Evolutionary conservation across 2,888 invertebrate species (phyloP).

Genomic region (Timandra comae): DNA sequence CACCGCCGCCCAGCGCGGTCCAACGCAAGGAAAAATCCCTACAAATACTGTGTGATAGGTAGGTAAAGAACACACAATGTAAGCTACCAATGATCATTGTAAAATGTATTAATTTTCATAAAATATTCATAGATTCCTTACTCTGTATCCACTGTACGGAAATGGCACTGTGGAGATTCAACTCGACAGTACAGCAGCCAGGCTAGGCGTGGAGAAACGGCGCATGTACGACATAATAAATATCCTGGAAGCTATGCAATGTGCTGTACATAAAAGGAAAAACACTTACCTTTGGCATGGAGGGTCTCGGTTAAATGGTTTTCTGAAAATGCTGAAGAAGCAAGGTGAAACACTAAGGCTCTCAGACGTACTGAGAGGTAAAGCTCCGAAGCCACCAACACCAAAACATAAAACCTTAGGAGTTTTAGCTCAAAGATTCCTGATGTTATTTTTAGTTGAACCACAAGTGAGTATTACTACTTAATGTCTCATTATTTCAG

Average conservation of each 20-base stretch:
- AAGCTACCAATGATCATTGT: not conserved
- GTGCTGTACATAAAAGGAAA: conserved; percentile 80
- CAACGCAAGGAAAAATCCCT: conserved; percentile 78
- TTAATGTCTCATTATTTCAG: not conserved
- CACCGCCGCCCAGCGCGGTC: conserved; percentile 67
- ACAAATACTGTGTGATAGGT: conserved; percentile 79
- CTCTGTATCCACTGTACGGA: conserved; percentile 72
- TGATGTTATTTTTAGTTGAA: conserved; percentile 82
- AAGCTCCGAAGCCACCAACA: conserved; percentile 63
- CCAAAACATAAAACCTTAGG: conserved; percentile 81
- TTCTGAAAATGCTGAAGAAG: conserved; percentile 78
- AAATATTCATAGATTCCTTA: conserved; percentile 64
- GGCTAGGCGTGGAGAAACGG: conserved; percentile 80
- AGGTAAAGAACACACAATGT: too few relatives aligned
- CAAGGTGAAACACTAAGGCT: conserved; percentile 73
- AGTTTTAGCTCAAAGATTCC: conserved; percentile 81
- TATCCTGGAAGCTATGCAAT: conserved; percentile 83
- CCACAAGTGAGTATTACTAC: conserved; percentile 76
- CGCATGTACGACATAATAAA: conserved; percentile 86
- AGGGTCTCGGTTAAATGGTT: conserved; percentile 75
- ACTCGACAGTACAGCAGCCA: conserved; percentile 79
- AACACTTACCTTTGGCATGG: conserved; percentile 84
- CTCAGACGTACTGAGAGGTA: conserved; percentile 70
- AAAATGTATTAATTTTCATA: conserved; percentile 3
- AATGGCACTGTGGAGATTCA: conserved; percentile 75